Base-by-base conservation (phyloP, 2,888 invertebrate genomes). In the Pseudococcus longispinus region DNA sequence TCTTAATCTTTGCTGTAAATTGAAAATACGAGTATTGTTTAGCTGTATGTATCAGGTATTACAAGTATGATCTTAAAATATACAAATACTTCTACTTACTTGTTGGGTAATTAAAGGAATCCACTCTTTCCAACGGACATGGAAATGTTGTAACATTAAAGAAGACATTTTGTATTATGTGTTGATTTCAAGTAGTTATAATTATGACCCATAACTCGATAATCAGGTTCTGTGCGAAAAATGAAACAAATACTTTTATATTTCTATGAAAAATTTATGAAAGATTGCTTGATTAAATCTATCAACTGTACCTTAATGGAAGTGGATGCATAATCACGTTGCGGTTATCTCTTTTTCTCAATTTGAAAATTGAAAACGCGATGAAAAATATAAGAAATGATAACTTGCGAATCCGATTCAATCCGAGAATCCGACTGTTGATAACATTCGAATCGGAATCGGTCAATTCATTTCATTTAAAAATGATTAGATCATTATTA, bases 41-140 rank as follows among this genome's bases (percentile, higher is more conserved):
- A 29, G 5, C 26, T 37, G 29, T 82, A 46, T 23, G 20, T 44
- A 29, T 77, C 32, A 37, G 2, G 37, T 37, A 37, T 4, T 37
- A 37, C 37, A 4, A 2, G 4, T 4, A 4, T 37, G 37, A 37
- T 37, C 4, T 37, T 37, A 6, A 9, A 37, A 4, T 37, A 9
- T 37, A 6, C 37, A 37, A n/a, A n/a, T n/a, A n/a, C n/a, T 37
- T 37, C 29, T 42, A 89, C 88, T 90, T 91, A 94, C 94, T 92
- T 97, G 97, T 91, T 96, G 97, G 23, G 96, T 95, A 82, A 94
- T 93, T 88, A 97, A 91, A 83, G 96, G 96, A 88, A 94, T 93
- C 95, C 95, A 96, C 91, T 94, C 93, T 90, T 95, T 94, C 91
- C 95, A 94, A 89, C 95, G 92, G 83, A 95, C 83, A 83, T 55